phyloP scores from a whole-genome alignment of 2,888 invertebrate genomes.

The Oscheius sp. region DNA sequence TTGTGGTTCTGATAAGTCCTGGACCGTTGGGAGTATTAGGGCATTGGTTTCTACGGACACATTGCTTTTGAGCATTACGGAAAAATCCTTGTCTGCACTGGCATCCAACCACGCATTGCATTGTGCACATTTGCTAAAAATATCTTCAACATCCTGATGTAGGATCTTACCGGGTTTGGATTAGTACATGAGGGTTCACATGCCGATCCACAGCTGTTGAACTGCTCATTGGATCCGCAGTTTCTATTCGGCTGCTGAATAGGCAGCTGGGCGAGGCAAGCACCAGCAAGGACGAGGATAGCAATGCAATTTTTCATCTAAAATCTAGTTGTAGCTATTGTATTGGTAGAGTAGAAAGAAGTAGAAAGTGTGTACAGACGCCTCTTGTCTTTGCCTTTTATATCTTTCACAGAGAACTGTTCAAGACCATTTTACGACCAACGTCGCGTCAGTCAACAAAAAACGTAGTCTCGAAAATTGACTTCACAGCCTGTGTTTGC shows the following conservation, averaged over 20 bases:
- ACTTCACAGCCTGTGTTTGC: not conserved
- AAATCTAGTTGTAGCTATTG: not conserved
- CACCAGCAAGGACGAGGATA: not conserved
- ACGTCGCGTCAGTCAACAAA: constrained; percentile 16
- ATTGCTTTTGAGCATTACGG: constrained; percentile 1
- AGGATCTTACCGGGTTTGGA: constrained; percentile 4
- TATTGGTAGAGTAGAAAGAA: not conserved
- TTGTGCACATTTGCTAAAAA: constrained; percentile 1
- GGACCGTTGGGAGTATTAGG: not conserved
- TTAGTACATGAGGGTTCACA: constrained; percentile 23
- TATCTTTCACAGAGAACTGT: not conserved
- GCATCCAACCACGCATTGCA: constrained; percentile 28
- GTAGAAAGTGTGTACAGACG: not conserved
- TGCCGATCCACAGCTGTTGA: constrained; percentile 20
- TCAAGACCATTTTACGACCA: constrained; percentile 22
- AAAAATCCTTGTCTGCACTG: constrained; percentile 25
- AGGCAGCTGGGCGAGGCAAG: not conserved
- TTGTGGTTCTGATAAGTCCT: too few species aligned
- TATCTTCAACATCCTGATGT: too few species aligned
- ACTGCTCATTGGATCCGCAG: constrained; percentile 22
- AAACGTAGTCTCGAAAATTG: not conserved
- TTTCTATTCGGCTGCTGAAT: not conserved
- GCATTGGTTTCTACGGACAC: constrained; percentile 9
- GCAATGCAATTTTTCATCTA: constrained; percentile 20
- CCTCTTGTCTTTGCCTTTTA: constrained; percentile 16